Evolutionary conservation across 2,113 vertebrate genomes (phyloP).

Genomic region (Hyperoodon ampullatus): DNA sequence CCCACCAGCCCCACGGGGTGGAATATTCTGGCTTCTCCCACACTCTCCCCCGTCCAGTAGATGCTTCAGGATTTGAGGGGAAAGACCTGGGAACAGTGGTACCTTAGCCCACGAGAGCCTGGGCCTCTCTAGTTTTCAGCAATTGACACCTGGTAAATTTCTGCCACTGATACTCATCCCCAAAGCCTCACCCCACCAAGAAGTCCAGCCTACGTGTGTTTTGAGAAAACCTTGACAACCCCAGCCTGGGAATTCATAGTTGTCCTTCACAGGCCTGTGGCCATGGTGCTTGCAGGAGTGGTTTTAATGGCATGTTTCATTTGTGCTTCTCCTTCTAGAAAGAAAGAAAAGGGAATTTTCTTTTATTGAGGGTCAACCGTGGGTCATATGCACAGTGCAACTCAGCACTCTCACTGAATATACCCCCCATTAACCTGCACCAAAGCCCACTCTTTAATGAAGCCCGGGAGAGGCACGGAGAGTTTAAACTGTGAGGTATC

Average conservation of each 20-base stretch:
- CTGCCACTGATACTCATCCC: background rate
- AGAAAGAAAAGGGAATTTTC: background rate
- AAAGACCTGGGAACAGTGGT: too few species aligned
- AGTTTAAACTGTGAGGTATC: background rate
- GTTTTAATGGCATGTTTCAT: background rate
- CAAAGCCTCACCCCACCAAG: fast-evolving
- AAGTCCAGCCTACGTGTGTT: background rate
- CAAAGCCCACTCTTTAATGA: too few species aligned
- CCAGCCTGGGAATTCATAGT: background rate
- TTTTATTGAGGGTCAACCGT: background rate
- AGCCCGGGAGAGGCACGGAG: background rate
- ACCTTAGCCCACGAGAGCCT: background rate
- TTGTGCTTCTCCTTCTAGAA: background rate
- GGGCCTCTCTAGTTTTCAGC: background rate
- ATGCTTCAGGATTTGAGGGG: background rate
- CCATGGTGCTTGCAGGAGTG: too few species aligned
- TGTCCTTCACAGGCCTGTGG: background rate
- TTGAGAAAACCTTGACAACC: background rate
- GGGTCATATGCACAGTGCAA: fast-evolving
- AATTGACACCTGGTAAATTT: background rate
- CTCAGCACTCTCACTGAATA: fast-evolving
- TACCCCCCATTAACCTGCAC: fast-evolving
- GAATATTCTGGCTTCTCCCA: background rate
- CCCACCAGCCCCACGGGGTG: too few species aligned
- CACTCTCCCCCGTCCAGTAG: too few species aligned